These are phyloP conservation scores for Dermatemys mawii DNA, from an alignment of 2,113 vertebrate genomes.

Conservation along the genomic window DNA sequence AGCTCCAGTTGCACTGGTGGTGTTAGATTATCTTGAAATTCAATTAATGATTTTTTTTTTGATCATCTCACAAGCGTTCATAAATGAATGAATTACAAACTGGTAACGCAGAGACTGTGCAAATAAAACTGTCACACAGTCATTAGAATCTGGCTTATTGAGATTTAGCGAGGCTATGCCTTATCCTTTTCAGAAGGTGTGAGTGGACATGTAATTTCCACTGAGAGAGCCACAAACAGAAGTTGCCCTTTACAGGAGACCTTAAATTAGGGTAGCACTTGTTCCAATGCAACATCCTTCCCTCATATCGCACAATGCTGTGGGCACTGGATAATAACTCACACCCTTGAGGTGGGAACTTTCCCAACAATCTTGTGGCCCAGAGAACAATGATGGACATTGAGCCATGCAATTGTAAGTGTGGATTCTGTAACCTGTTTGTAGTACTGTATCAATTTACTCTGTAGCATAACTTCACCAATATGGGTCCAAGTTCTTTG, in stretches of 20 bases:
- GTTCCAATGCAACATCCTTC: neutral
- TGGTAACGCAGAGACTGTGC: neutral
- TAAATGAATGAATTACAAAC: neutral
- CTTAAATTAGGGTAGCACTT: neutral
- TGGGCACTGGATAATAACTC: neutral
- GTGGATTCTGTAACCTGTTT: neutral
- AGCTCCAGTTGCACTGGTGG: neutral
- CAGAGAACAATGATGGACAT: neutral
- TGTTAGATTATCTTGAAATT: neutral
- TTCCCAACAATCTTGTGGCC: neutral
- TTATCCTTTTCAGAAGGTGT: neutral
- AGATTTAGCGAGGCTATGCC: neutral
- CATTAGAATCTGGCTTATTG: neutral
- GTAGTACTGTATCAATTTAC: neutral
- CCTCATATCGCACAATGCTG: neutral
- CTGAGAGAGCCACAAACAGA: neutral
- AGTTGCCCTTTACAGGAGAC: neutral
- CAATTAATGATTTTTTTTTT: neutral
- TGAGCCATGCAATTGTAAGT: neutral
- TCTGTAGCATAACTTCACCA: neutral
- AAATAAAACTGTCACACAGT: neutral
- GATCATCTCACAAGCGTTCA: neutral
- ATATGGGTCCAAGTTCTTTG: neutral
- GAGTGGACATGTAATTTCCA: neutral
- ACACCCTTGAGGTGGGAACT: neutral